A percentile compares a stretch with the other conserved stretches of the same genome.
Evolutionary conservation across 2,113 vertebrate genomes (phyloP).

Genomic region (Anthoscopus minutus): DNA sequence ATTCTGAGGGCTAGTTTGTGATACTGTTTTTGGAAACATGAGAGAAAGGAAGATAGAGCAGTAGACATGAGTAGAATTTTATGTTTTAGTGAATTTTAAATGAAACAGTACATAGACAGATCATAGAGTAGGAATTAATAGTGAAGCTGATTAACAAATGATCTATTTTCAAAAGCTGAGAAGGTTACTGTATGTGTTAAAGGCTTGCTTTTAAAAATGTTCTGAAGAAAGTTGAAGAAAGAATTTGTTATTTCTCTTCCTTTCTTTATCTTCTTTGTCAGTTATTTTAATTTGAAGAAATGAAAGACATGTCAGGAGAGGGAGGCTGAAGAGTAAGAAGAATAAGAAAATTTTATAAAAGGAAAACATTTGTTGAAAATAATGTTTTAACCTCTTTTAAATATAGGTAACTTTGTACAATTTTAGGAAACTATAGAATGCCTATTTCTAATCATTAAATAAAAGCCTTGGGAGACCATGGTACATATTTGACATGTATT

Average conservation of each 20-base stretch:
- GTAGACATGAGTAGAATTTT: background rate
- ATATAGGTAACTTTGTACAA: background rate
- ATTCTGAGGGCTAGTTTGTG: background rate
- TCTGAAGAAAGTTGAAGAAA: background rate
- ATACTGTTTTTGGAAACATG: background rate
- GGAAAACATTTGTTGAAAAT: background rate
- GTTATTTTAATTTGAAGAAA: background rate
- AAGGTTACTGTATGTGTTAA: background rate
- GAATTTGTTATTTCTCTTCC: background rate
- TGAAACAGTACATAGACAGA: background rate
- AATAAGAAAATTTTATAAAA: background rate
- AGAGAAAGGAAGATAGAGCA: background rate
- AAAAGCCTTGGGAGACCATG: background rate
- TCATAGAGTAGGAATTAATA: background rate
- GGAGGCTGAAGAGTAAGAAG: background rate
- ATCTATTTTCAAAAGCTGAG: background rate
- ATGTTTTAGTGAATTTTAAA: background rate
- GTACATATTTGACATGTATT: background rate
- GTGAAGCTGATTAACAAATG: background rate
- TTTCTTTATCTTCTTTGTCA: background rate
- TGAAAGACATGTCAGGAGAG: background rate
- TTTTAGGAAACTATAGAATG: background rate
- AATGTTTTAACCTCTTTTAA: background rate
- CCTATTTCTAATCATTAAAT: background rate
- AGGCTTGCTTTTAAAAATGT: background rate